A percentile compares a stretch with the other conserved stretches of the same genome.
Evolutionary conservation across 1,140 invertebrate species (phyloP).

Genomic region (Oscheius sp.): DNA sequence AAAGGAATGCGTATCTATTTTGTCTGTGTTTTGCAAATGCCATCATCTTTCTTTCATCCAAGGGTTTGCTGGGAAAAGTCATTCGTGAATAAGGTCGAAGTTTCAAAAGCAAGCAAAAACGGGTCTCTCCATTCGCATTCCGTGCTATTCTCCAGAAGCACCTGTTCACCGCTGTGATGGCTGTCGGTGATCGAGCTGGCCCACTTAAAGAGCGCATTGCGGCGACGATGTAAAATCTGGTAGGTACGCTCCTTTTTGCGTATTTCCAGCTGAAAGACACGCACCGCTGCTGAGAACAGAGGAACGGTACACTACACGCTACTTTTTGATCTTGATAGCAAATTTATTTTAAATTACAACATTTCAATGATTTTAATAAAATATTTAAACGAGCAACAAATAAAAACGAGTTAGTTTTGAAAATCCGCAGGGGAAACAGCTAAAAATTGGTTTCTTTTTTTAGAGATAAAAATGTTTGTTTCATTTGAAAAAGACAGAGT

Average conservation of each 20-base stretch:
- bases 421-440: too few relatives aligned
- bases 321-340: too few relatives aligned
- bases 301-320: background rate
- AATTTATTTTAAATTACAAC: too few relatives aligned
- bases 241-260: slow-evolving; percentile 20
- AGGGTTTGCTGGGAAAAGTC: too few relatives aligned
- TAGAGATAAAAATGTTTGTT: too few relatives aligned
- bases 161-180: background rate
- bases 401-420: background rate
- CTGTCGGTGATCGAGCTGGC: background rate
- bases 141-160: background rate
- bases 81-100: background rate
- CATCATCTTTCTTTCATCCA: too few relatives aligned
- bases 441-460: too few relatives aligned
- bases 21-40: too few relatives aligned
- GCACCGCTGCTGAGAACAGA: background rate
- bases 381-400: too few relatives aligned
- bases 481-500: too few relatives aligned
- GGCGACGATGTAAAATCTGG: slow-evolving; percentile 15
- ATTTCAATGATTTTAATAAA: too few relatives aligned
- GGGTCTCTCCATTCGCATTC: background rate
- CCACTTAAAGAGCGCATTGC: slow-evolving; percentile 28
- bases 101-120: background rate
- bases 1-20: too few relatives aligned
- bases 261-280: slow-evolving; percentile 16